Evolutionary conservation across 1,140 invertebrate genomes (phyloP).

Genomic region (Hormaphis cornu): DNA sequence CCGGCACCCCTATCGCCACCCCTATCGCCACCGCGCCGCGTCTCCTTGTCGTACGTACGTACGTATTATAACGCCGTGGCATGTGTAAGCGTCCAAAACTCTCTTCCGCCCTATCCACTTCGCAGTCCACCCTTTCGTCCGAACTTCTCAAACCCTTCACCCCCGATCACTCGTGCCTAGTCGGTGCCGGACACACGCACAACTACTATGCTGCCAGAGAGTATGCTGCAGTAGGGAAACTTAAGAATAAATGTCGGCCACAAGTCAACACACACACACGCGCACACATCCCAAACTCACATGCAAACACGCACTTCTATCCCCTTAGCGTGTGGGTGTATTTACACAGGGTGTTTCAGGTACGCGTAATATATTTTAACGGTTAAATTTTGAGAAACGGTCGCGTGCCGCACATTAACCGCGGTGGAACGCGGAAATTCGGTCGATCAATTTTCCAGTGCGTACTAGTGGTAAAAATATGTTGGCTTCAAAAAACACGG

Average conservation of each 20-base stretch:
- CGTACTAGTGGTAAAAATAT: too few species aligned
- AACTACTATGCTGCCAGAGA: too few species aligned
- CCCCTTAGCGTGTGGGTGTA: neutral
- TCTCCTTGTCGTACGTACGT: too few species aligned
- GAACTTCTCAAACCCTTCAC: neutral
- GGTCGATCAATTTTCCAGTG: too few species aligned
- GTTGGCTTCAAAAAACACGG: too few species aligned
- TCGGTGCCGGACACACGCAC: neutral
- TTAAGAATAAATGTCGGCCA: constrained; percentile 30
- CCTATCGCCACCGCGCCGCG: neutral
- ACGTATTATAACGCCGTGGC: too few species aligned
- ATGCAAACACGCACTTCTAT: neutral
- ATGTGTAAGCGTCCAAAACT: too few species aligned
- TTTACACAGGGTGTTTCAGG: neutral
- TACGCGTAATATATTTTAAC: too few species aligned
- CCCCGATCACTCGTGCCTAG: neutral
- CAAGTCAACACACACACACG: constrained; percentile 15
- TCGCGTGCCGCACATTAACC: too few species aligned
- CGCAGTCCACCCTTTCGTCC: neutral
- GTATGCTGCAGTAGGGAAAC: neutral
- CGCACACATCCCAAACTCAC: too few species aligned
- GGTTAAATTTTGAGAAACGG: too few species aligned
- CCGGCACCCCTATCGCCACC: neutral
- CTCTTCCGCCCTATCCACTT: neutral
- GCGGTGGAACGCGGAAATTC: too few species aligned